Base-by-base conservation (phyloP, 2,113 vertebrate genomes). In the Corythornis vintsioides region DNA sequence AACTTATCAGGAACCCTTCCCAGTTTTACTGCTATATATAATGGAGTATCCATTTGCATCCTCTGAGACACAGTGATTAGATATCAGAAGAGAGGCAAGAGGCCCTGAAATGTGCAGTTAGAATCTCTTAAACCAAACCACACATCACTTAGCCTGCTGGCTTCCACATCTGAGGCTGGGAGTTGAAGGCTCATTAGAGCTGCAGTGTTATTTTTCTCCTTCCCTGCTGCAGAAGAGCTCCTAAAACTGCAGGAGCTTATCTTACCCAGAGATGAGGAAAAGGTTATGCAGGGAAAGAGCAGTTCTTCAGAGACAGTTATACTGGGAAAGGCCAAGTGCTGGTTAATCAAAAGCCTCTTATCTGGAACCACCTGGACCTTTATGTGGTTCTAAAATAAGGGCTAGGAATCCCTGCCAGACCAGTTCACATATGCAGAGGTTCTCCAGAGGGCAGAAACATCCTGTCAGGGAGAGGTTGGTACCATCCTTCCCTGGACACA, bases 281-380 rank as follows among this genome's bases (percentile, higher is more conserved):
- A 92, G 79, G 82, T 89, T 74, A 75, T 7, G 69, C 69, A 96
- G 92, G 74, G 94, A 53, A 65, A 82, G 29, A 11, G n/a, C 75
- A 72, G 75, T n/a, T 94, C 87, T 85, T 92, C 94, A 83, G 64
- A 91, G 72, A 40, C 22, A 66, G 81, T 88, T 94, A 67, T 55
- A 61, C 87, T 5, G 2, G 69, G 33, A 91, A 89, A 94, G 24
- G 72, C 78, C 92, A 92, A 94, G 35, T 76, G 57, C 69, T 56
- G 48, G 56, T 71, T 96, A 93, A 96, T 96, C 93, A 95, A 95
- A 96, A 96, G 93, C 94, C 69, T 91, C 95, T 95, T 94, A 96
- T 89, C 89, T 71, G 72, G 89, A 94, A 80, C 83, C 91, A 94
- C 92, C 94, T 93, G 89, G 65, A 83, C 75, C 45, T 83, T 93